phyloP scores from a whole-genome alignment of 2,888 invertebrate genomes.

The Adineta ricciae region DNA sequence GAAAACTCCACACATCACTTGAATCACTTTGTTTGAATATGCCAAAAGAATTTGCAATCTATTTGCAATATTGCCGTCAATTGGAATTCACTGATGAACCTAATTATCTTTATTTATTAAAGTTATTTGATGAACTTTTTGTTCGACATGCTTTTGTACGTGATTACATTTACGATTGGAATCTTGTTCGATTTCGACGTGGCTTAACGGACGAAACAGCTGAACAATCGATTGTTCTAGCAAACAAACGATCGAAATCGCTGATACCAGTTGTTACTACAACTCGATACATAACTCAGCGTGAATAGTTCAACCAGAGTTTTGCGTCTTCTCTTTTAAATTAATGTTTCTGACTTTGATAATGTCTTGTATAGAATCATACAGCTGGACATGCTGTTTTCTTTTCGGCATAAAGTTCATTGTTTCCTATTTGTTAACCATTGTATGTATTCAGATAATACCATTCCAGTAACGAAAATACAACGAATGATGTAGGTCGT shows the following conservation, averaged over 20 bases:
- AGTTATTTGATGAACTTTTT: constrained; percentile 17
- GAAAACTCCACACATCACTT: constrained; percentile 32
- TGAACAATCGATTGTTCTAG: not conserved
- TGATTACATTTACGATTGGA: constrained; percentile 8
- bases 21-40: constrained; percentile 35
- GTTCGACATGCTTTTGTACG: not conserved
- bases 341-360: too few relatives aligned
- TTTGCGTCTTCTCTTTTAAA: not conserved
- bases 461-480: not conserved
- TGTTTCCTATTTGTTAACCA: too few relatives aligned
- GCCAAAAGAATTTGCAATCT: constrained; percentile 35
- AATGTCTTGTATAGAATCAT: too few relatives aligned
- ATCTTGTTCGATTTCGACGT: not conserved
- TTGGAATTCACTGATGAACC: constrained; percentile 34
- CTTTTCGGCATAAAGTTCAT: too few relatives aligned
- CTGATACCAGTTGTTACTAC: not conserved
- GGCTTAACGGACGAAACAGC: not conserved
- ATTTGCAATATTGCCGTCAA: constrained; percentile 34
- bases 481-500: not conserved
- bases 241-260: not conserved
- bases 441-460: too few relatives aligned
- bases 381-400: too few relatives aligned
- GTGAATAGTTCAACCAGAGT: not conserved
- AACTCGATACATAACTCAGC: not conserved
- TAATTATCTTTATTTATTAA: constrained; percentile 25